A percentile compares a stretch with the other conserved stretches of the same genome.
These are phyloP conservation scores for Psittacula cyanocephala DNA, from an alignment of 2,113 vertebrate genomes.

Conservation along the genomic window DNA sequence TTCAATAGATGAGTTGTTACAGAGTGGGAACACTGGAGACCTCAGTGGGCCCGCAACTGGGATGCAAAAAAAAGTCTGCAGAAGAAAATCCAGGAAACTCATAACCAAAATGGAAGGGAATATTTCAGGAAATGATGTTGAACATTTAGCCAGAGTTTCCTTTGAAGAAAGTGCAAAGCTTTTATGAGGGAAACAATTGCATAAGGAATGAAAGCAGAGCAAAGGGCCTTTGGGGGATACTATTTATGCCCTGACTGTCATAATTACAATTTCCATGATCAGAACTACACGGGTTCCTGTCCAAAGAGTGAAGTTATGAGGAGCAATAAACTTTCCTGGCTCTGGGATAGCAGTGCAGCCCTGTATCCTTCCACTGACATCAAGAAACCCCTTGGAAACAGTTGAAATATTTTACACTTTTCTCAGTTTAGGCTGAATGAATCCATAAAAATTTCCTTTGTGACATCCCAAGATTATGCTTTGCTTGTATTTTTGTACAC, in stretches of 20 bases:
- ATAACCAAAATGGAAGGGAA: conserved; percentile 70
- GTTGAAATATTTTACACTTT: conserved; percentile 73
- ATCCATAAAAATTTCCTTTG: conserved; percentile 75
- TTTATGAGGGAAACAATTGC: conserved; percentile 84
- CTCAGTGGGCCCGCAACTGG: conserved; percentile 80
- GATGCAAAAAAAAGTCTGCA: conserved; percentile 74
- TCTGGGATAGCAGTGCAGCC: conserved; percentile 82
- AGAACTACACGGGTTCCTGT: conserved; percentile 79
- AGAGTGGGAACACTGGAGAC: conserved; percentile 82
- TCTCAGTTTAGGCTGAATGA: conserved; percentile 78
- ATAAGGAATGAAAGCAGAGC: conserved; percentile 76
- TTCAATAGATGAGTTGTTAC: conserved; percentile 79
- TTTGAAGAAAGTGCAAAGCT: conserved; percentile 80
- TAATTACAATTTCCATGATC: conserved; percentile 79
- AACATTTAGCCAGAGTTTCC: conserved; percentile 71
- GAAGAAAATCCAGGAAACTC: conserved; percentile 73
- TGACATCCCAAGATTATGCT: conserved; percentile 70
- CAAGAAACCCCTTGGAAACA: conserved; percentile 72
- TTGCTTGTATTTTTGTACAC: conserved; percentile 81
- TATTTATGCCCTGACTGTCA: conserved; percentile 86
- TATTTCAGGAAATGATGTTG: conserved; percentile 67
- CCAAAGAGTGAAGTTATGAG: conserved; percentile 76
- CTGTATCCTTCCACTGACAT: conserved; percentile 78
- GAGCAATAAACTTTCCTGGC: conserved; percentile 82
- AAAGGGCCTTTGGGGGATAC: conserved; percentile 79